Evolutionary conservation across 2,113 vertebrate species (phyloP).

Genomic region (Turnix velox): DNA sequence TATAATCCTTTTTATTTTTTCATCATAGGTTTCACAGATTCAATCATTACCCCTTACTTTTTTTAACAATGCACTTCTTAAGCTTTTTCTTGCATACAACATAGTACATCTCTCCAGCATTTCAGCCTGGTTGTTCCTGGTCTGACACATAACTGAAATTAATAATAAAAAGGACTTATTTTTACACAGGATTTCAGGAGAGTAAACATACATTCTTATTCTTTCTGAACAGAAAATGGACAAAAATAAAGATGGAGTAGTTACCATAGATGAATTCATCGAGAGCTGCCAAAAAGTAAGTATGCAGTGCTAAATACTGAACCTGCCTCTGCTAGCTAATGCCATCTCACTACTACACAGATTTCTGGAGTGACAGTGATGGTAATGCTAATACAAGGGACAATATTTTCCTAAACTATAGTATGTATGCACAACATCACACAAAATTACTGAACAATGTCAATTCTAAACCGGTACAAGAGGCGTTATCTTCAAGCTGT

Average conservation of each 20-base stretch:
- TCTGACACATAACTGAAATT: neutral
- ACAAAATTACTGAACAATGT: neutral
- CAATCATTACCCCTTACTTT: neutral
- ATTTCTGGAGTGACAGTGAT: neutral
- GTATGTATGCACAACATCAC: neutral
- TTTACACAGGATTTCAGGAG: neutral
- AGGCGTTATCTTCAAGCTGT: neutral
- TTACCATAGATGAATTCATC: conserved; percentile 99
- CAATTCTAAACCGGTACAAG: neutral
- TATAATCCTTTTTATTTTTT: neutral
- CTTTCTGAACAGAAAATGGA: conserved; percentile 92
- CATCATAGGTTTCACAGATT: neutral
- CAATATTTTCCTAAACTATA: neutral
- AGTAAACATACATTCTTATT: neutral
- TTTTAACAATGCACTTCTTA: neutral
- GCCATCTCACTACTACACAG: neutral
- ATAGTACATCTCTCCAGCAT: neutral
- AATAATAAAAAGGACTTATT: neutral
- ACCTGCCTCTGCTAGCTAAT: neutral
- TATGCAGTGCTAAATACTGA: neutral
- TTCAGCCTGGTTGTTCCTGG: neutral
- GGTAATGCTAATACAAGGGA: neutral
- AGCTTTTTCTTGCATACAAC: neutral
- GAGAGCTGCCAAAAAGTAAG: conserved; percentile 99
- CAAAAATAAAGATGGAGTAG: conserved; percentile 97